Evolutionary conservation across 2,113 vertebrate species (phyloP).

Genomic region (Dipodomys merriami): DNA sequence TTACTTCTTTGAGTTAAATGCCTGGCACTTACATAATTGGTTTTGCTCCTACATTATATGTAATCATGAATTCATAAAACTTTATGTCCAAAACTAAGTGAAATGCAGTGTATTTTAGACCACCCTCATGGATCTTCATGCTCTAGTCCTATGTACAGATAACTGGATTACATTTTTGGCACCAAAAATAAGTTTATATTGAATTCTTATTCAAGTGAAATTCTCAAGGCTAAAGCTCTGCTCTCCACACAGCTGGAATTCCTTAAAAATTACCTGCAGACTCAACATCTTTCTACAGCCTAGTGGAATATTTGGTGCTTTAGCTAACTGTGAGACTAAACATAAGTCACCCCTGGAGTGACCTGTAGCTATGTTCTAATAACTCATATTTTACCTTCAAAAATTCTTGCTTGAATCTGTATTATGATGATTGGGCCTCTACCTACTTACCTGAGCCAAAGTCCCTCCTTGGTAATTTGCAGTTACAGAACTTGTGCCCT

Average conservation of each 20-base stretch:
- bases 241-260: conserved; percentile 39
- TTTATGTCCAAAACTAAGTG: neutral
- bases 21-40: neutral
- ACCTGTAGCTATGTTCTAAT: conserved; percentile 18
- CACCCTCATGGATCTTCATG: neutral
- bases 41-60: neutral
- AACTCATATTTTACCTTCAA: conserved; percentile 2
- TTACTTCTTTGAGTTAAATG: neutral
- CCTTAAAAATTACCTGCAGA: conserved; percentile 51
- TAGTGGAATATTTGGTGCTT: neutral
- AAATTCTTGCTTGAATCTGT: neutral
- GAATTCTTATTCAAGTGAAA: conserved; percentile 16
- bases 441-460: neutral
- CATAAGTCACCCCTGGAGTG: neutral
- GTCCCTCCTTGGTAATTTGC: neutral
- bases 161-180: conserved; percentile 33
- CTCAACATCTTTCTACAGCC: neutral
- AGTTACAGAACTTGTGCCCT: neutral
- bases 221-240: neutral
- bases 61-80: neutral
- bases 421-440: neutral
- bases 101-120: neutral
- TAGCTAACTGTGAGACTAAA: conserved; percentile 27
- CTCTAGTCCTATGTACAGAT: neutral
- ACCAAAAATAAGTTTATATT: neutral